Base-by-base conservation (phyloP, 2,797 vertebrate genomes). In the Channa striata region DNA sequence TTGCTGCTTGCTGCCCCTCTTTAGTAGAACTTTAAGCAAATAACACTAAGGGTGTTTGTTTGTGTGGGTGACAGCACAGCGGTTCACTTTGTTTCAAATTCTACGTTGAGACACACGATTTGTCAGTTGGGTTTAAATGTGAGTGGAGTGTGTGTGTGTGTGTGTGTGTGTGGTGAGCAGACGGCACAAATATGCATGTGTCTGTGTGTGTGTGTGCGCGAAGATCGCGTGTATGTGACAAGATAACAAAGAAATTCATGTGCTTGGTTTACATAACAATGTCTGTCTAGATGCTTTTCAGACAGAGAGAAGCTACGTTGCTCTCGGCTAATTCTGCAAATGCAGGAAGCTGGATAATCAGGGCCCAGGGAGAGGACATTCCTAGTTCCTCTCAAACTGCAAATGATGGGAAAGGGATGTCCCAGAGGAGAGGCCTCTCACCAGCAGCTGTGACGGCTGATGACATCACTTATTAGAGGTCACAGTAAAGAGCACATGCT, bases 391-490 rank as follows among this genome's bases (percentile, higher is more conserved):
- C 43, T 75, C 52, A 39, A 57, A 66, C 61, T 59, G n/a, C 72
- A 70, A 59, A 81, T 71, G 61, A 77, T 5, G 47, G 75, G 58
- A 59, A 56, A 69, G 78, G 80, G 59, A 59, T 76, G 42, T 86
- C 81, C 83, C 71, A 80, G 72, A 87, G 74, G 78, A 87, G 36
- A 8, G 37, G 49, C 77, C 62, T 61, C 63, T 68, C 69, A 78
- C 60, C 56, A 54, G 50, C 60, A 30, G 77, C 61, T 73, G 75
- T 76, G 79, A 80, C 70, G 72, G 75, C 77, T 79, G 79, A 85
- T 90, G 83, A 89, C 85, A 86, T 91, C 83, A 89, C 72, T 85
- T 85, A 89, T 88, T 84, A 80, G 77, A 90, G 82, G 89, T 85
- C 81, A 79, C 50, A 69, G 36, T 64, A 86, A 89, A 91, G 87